Evolutionary conservation across 2,113 vertebrate genomes (phyloP).

Genomic region (Phasianus colchicus): DNA sequence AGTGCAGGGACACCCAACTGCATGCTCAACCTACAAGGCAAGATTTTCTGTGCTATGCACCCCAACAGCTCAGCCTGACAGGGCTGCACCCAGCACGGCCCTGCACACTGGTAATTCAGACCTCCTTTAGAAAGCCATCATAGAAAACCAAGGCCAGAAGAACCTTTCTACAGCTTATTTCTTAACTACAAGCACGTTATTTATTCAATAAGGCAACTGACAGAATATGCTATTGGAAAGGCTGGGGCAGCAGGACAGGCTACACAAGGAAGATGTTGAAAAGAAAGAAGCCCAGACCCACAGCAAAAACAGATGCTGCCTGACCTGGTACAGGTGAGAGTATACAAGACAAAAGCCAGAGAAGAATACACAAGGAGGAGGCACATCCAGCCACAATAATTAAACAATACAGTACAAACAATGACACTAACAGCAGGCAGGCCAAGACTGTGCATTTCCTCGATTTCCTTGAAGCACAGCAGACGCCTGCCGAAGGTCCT

Average conservation of each 20-base stretch:
- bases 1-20: not conserved
- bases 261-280: not conserved
- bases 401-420: not conserved
- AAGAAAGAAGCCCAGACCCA: not conserved
- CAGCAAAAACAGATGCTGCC: not conserved
- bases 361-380: not conserved
- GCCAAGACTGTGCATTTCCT: not conserved
- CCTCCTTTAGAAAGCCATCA: not conserved
- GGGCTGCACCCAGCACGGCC: not conserved
- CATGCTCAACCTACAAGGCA: not conserved
- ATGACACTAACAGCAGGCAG: not conserved
- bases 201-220: not conserved
- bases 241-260: not conserved
- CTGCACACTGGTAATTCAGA: not conserved
- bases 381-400: not conserved
- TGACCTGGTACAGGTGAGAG: not conserved
- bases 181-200: not conserved
- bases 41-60: not conserved
- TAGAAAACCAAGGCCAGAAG: not conserved
- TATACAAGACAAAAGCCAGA: conserved; percentile 1
- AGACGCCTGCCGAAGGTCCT: not conserved
- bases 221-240: not conserved
- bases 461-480: not conserved
- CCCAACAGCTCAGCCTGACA: not conserved
- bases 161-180: not conserved